phyloP scores from a whole-genome alignment of 2,888 invertebrate genomes.

The Drosophila macrothrix region DNA sequence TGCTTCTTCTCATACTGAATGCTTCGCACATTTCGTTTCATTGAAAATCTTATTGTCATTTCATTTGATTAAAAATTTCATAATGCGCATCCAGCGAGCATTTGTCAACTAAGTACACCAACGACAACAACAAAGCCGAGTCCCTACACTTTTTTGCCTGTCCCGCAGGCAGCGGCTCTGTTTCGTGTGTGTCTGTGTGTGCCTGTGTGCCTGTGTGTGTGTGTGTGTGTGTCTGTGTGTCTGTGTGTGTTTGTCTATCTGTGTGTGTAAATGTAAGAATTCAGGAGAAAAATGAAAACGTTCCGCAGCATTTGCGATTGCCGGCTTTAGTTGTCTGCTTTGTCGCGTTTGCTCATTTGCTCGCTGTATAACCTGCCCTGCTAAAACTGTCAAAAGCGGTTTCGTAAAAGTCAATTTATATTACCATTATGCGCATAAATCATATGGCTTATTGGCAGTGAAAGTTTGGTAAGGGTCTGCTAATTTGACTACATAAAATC shows the following conservation, averaged over 20 bases:
- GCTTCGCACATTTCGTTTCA: conserved; percentile 49
- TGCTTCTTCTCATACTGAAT: conserved; percentile 2
- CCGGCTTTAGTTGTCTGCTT: conserved; percentile 50
- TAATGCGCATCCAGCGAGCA: conserved; percentile 59
- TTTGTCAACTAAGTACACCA: conserved; percentile 58
- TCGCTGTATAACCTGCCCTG: conserved; percentile 11
- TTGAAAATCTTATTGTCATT: conserved; percentile 69
- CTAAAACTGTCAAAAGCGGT: not conserved
- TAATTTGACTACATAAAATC: not conserved
- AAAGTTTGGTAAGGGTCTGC: too few species aligned
- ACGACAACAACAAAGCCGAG: conserved; percentile 29
- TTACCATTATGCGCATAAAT: not conserved
- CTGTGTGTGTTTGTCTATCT: conserved; percentile 14
- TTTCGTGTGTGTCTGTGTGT: not conserved
- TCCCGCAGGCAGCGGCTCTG: conserved; percentile 21
- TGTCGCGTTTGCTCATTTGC: conserved; percentile 37
- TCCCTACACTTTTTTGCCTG: conserved; percentile 16
- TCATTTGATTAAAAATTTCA: conserved; percentile 76
- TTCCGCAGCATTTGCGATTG: conserved; percentile 67
- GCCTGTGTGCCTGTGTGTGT: not conserved
- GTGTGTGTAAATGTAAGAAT: conserved; percentile 3
- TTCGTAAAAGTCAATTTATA: not conserved
- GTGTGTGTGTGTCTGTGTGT: not conserved
- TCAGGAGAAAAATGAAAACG: conserved; percentile 50
- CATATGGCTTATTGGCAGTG: not conserved